Base-by-base conservation (phyloP, 2,797 vertebrate genomes). In the Takifugu rubripes region DNA sequence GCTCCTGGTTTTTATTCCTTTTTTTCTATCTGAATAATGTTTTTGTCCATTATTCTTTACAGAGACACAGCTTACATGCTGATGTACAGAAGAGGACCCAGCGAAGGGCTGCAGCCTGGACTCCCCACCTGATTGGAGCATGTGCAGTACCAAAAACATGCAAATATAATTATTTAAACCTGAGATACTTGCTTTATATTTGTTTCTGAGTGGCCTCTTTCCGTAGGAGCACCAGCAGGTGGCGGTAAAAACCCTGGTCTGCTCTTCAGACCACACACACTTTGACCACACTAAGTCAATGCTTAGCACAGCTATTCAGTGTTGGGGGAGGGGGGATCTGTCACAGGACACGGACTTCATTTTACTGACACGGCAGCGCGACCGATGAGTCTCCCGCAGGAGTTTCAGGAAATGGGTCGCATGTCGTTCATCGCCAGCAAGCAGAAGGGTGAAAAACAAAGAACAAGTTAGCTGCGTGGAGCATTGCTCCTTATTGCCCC, bases 51-150 rank as follows among this genome's bases (percentile, higher is more conserved):
- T 16, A 17, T 44, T 17, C 15, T 44, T 44, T 53, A 26, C 70
- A 72, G 77, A 3, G 0, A 0, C 5, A 89, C 88, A 0, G 90
- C 90, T 0, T 90, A 91, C 74, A 88, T 91, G 87, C 68, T 91
- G 25, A 82, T 91, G 79, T 91, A 90, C 77, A 84, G 87, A 82
- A 81, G 60, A 84, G 9, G 2, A 16, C 45, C 21, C 3, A 27
- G 43, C 12, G 59, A 71, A 8, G 40, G 51, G 1, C 56, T 12
- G 12, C 69, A 64, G 43, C 57, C 51, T 15, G 49, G 60, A 45
- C 14, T 56, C 2, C 81, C 68, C 0, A 61, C 72, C 43, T 85
- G 63, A 84, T 15, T 15, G n/a, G 36, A 64, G 40, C 16, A 50
- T 16, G n/a, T 29, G 47, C 3, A 33, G 5, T 52, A 58, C 56